Evolutionary conservation across 2,888 invertebrate genomes (phyloP).

Genomic region (Venusia cambrica): DNA sequence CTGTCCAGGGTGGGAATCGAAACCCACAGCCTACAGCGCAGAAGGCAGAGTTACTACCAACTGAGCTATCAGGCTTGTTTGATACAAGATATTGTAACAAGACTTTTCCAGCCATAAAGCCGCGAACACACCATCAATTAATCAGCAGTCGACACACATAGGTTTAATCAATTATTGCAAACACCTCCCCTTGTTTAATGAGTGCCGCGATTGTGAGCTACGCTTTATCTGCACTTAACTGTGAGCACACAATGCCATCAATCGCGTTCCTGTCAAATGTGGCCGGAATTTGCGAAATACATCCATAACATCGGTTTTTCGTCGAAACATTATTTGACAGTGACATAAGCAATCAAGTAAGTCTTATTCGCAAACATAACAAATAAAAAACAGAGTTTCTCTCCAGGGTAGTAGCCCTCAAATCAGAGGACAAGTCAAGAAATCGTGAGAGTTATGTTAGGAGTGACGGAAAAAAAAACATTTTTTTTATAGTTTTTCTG

Average conservation of each 20-base stretch:
- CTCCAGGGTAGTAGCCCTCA: too few species aligned
- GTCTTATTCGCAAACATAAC: too few species aligned
- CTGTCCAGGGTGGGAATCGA: too few species aligned
- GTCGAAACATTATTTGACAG: too few species aligned
- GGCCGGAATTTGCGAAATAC: constrained; percentile 12
- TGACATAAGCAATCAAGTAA: too few species aligned
- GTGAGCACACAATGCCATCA: constrained; percentile 23
- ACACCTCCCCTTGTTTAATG: constrained; percentile 51
- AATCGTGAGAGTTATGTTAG: too few species aligned
- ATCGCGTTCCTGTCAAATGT: constrained; percentile 19
- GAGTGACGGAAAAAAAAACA: too few species aligned
- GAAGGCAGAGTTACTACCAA: too few species aligned
- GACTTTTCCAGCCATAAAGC: constrained; percentile 18
- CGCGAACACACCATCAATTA: constrained; percentile 14
- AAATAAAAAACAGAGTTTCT: too few species aligned
- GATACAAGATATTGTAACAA: constrained; percentile 4
- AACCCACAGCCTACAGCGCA: too few species aligned
- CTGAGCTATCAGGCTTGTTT: constrained; percentile 1
- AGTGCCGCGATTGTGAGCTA: constrained; percentile 41
- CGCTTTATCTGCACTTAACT: constrained; percentile 46
- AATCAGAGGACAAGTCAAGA: too few species aligned
- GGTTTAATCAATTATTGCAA: constrained; percentile 62
- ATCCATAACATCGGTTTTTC: constrained; percentile 4
- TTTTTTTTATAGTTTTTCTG: too few species aligned
- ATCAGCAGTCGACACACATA: constrained; percentile 30